Evolutionary conservation across 2,113 vertebrate genomes (phyloP), one percentile per base, ranked within the genome.

Genomic region (Osmerus eperlanus): DNA sequence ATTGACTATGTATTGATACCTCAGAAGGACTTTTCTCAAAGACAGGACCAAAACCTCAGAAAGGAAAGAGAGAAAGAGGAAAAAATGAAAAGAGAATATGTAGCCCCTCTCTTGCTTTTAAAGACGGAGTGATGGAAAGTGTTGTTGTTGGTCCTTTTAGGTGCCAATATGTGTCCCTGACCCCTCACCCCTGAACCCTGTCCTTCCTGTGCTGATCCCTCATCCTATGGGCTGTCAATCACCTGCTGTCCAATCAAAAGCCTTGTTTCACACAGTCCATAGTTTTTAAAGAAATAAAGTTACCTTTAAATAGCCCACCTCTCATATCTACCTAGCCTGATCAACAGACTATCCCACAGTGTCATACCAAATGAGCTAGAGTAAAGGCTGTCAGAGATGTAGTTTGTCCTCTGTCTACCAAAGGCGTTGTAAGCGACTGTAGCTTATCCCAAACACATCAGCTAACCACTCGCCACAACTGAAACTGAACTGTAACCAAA

Each of bases 1-100:
- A 89, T 89, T 92, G 81, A 85, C 85, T 86, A 87, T 90, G 91
- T 91, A 91, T 89, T 86, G 89, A 93, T 93, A 93, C 92, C 92
- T 93, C 92, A 93, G 90, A 93, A 91, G 91, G 90, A 92, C 91
- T 92, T 92, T 85, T 87, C 78, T 90, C 88, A 84, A 90, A 90
- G 89, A 92, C 90, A 92, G 92, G 92, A 93, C 92, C 92, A 93
- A 93, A 93, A 91, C 87, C 89, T 93, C 86, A 81, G 78, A 88
- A 81, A 84, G 36, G 36, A 87, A 83, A 83, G 80, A 74, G 79
- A 83, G 71, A 89, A 85, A 80, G 73, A 83, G 86, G 80, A 81
- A 81, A 86, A 87, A 74, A 70, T 68, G 69, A 83, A 88, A 86
- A 80, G 78, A 80, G 62, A 89, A 87, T 86, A 92, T 91, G 91